Evolutionary conservation across 2,888 invertebrate genomes (phyloP).

Genomic region (Drosophila mayaguana): DNA sequence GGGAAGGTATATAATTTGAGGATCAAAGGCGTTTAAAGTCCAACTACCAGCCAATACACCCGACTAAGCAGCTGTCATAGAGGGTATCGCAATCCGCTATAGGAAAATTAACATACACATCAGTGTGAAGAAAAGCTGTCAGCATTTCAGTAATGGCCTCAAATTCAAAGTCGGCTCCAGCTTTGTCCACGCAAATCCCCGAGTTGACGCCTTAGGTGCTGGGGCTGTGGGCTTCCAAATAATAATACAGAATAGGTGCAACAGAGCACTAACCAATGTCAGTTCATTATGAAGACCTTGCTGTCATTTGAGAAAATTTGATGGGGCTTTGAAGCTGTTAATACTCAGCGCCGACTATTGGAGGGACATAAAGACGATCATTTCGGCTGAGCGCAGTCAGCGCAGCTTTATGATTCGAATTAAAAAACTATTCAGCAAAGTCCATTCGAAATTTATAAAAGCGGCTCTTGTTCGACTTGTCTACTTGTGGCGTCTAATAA

Average conservation of each 20-base stretch:
- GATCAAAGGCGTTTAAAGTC: no score
- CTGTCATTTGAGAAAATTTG: constrained; percentile 51
- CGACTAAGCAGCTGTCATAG: not conserved
- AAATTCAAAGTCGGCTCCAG: not conserved
- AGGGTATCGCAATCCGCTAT: constrained; percentile 34
- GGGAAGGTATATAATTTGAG: no score
- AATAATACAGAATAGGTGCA: constrained; percentile 16
- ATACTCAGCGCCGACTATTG: constrained; percentile 5
- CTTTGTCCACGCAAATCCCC: constrained; percentile 50
- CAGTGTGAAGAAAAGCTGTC: constrained; percentile 48
- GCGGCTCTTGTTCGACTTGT: constrained; percentile 65
- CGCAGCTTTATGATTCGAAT: constrained; percentile 53
- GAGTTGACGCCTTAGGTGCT: constrained; percentile 54
- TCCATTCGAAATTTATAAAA: constrained; percentile 58
- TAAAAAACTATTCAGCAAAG: constrained; percentile 59
- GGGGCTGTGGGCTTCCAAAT: constrained; percentile 18
- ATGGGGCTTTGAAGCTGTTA: constrained; percentile 21
- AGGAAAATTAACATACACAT: constrained; percentile 59
- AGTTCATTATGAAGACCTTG: constrained; percentile 60
- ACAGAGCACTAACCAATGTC: constrained; percentile 14
- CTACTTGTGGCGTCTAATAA: constrained; percentile 69
- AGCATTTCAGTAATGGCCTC: constrained; percentile 9
- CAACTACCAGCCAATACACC: not conserved
- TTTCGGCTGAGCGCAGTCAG: constrained; percentile 54
- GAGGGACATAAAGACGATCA: constrained; percentile 42